Evolutionary conservation across 1,140 invertebrate species (phyloP), one percentile per base, ranked within the genome.

Genomic region (Cecropterus lyciades): DNA sequence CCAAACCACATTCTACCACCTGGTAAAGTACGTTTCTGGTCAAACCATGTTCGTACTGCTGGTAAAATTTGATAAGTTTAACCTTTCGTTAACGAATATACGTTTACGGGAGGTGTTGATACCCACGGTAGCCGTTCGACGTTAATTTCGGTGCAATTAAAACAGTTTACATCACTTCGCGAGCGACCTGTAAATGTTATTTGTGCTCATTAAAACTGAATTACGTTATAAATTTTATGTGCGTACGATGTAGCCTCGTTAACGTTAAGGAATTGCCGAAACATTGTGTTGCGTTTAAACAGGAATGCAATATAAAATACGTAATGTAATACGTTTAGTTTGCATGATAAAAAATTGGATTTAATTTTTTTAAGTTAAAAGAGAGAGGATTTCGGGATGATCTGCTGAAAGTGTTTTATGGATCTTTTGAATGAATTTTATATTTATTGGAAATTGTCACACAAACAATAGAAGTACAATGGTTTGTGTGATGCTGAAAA

Each of bases 171-270:
- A 79, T 82, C 82, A 79, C 78, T 79, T 81, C 77, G 73, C n/a
- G n/a, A 87, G 82, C 80, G 77, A 85, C 78, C 80, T 87, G 86
- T 83, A 83, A 88, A 89, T 82, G 82, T 83, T 85, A 85, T 81
- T 85, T 81, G 77, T 77, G 78, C 75, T 82, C 84, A 82, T 89
- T 87, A 91, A 87, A 87, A 80, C 72, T 49, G 64, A 85, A 88
- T 87, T 83, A 86, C 80, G 76, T 87, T 83, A 82, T 87, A 84
- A 87, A 87, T 82, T 88, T 87, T 85, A 86, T 79, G 80, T 80
- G 76, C 79, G 79, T 79, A 79, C 75, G 64, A 70, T 77, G 77
- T 80, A 80, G 79, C 76, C 71, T 77, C 69, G 75, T 85, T 84
- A 83, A 82, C 73, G 74, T 71, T 67, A 73, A 74, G 76, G 76